Percentiles rank a stretch among this genome's conserved stretches.
Evolutionary conservation across 2,888 invertebrate species (phyloP).

Genomic region (Lysandra coridon): DNA sequence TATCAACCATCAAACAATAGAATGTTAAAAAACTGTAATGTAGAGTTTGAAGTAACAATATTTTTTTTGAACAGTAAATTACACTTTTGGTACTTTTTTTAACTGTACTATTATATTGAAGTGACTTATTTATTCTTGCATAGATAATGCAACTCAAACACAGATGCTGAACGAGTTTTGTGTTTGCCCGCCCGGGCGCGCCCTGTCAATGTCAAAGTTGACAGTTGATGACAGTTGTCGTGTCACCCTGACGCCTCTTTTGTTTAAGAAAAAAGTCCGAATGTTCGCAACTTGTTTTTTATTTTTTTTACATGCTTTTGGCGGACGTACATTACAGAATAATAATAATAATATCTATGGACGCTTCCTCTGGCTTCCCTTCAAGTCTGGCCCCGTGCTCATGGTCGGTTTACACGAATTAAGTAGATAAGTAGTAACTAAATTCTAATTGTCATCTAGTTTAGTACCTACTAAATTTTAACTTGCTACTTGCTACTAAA

Average conservation of each 20-base stretch:
- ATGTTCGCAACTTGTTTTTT: background rate
- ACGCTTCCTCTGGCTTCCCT: too few relatives aligned
- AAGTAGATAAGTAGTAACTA: too few relatives aligned
- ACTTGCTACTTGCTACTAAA: too few relatives aligned
- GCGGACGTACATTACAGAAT: background rate
- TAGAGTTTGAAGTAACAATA: too few relatives aligned
- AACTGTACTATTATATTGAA: background rate
- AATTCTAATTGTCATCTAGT: too few relatives aligned
- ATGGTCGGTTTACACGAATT: too few relatives aligned
- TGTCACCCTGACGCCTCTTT: background rate
- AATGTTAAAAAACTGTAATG: too few relatives aligned
- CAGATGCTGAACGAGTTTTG: conserved; percentile 40
- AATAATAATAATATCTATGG: too few relatives aligned
- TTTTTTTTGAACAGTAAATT: too few relatives aligned
- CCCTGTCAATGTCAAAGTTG: conserved; percentile 40
- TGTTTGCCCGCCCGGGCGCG: conserved; percentile 39
- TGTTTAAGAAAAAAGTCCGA: background rate
- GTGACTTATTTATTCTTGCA: conserved; percentile 36
- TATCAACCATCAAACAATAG: too few relatives aligned
- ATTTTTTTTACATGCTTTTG: background rate
- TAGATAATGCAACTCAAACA: conserved; percentile 39
- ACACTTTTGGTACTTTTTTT: background rate
- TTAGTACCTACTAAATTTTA: too few relatives aligned
- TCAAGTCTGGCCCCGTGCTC: too few relatives aligned
- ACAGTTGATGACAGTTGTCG: conserved; percentile 37